Evolutionary conservation across 2,797 vertebrate species (phyloP).

Genomic region (Tauraco hartlaubi): DNA sequence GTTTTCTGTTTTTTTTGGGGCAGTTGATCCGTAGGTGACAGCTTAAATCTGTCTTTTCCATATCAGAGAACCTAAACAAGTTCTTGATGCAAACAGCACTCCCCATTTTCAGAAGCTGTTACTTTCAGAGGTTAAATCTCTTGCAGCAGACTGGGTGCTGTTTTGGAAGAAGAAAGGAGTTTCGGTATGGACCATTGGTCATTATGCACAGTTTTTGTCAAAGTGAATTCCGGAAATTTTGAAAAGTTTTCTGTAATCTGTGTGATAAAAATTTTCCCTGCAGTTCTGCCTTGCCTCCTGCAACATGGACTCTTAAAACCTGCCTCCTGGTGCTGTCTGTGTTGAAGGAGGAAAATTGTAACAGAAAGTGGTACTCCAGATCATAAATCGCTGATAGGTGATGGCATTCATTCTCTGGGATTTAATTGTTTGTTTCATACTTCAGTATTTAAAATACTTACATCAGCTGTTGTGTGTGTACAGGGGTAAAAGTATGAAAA

Average conservation of each 20-base stretch:
- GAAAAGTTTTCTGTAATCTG: not conserved
- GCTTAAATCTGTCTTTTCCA: not conserved
- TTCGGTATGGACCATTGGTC: accelerated
- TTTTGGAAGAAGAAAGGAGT: not conserved
- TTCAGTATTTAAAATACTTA: not conserved
- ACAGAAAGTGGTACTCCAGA: not conserved
- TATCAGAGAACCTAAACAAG: accelerated
- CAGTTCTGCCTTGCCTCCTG: not conserved
- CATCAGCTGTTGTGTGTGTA: not conserved
- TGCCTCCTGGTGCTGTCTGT: not conserved
- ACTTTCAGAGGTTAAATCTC: not conserved
- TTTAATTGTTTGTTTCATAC: not conserved
- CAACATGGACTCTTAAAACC: not conserved
- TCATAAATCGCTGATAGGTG: not conserved
- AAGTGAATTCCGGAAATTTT: not conserved
- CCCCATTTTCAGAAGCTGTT: not conserved
- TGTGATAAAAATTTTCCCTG: not conserved
- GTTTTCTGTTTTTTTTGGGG: not conserved
- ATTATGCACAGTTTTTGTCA: not conserved
- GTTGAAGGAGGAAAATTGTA: not conserved
- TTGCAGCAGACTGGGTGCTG: not conserved
- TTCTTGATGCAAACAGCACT: not conserved
- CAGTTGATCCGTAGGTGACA: not conserved
- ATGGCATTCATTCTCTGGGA: not conserved
- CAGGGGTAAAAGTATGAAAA: not conserved